These are phyloP conservation scores for Gallinago nigripennis DNA, from an alignment of 2,797 vertebrate species.

Conservation along the genomic window DNA sequence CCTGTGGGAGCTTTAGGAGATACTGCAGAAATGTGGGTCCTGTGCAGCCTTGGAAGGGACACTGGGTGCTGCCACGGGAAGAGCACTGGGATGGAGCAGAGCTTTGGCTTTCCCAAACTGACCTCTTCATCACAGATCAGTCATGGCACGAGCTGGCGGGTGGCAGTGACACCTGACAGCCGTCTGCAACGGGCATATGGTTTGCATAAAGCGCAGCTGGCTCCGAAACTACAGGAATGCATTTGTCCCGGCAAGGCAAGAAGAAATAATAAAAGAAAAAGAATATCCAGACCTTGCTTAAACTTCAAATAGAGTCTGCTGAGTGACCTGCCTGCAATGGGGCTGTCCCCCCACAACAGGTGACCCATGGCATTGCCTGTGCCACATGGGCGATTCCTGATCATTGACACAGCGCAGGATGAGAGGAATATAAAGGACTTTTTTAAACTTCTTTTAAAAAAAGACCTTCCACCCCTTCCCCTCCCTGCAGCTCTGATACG, in stretches of 20 bases:
- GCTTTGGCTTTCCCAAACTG: neutral
- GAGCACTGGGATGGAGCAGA: neutral
- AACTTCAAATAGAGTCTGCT: neutral
- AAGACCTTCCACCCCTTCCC: neutral
- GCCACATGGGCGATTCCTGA: neutral
- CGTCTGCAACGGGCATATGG: neutral
- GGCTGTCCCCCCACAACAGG: rapidly evolving
- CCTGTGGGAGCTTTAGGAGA: neutral
- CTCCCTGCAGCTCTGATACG: neutral
- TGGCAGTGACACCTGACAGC: slow-evolving; percentile 7
- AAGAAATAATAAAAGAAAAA: neutral
- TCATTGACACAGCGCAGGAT: rapidly evolving
- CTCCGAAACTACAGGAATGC: neutral
- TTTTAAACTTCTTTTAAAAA: neutral
- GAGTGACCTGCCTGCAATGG: neutral
- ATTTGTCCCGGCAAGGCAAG: neutral
- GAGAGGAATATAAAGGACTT: neutral
- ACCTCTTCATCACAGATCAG: neutral
- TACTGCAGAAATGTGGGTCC: neutral
- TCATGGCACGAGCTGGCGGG: neutral
- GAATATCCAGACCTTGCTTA: neutral
- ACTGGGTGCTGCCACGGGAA: neutral
- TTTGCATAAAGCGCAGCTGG: slow-evolving; percentile 24
- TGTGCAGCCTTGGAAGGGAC: neutral
- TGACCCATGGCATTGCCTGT: rapidly evolving